Evolutionary conservation across 2,113 vertebrate genomes (phyloP), one percentile per base, ranked within the genome.

Genomic region (Myiozetetes cayanensis): DNA sequence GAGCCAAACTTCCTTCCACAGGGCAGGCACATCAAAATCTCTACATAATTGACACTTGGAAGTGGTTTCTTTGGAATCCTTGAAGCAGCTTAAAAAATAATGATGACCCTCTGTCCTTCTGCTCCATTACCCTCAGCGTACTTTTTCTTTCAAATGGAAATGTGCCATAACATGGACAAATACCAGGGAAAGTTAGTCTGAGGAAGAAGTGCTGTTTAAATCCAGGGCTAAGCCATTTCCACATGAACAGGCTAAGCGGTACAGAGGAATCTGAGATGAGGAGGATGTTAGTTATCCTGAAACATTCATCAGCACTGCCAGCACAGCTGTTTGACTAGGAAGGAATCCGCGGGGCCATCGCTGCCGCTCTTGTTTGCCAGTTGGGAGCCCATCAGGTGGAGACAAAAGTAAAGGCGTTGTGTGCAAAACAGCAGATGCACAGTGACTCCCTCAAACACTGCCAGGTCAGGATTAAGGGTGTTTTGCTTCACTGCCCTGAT

Each of bases 241-340:
- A 91, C 83, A 83, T 75, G 95, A 96, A 5, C 83, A 58, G 70
- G 30, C 95, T 90, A 82, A 94, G 66, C 84, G 83, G 83, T 87
- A 44, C 52, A 85, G 85, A 94, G 92, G 85, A 91, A 91, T 90
- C 33, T 1, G 18, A 79, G 82, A 73, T 35, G 92, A 89, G 90
- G 59, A 85, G 62, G 90, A 90, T 73, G 92, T 96, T 95, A 94
- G 90, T 94, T 96, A 96, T 91, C 81, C 93, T 96, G 95, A 94
- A 97, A 96, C 89, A 96, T 97, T 95, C 74, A 95, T 94, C 18
- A 3, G 44, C 62, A 12, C 56, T 85, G 78, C 96, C 90, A 92
- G 76, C 88, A 46, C 93, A 85, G 90, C 93, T 97, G 90, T 75
- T 68, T 46, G n/a, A 66, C 4, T 4, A 23, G 62, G 65, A 59